Base-by-base conservation (phyloP, 2,888 invertebrate genomes). In the Luperina nickerlii region DNA sequence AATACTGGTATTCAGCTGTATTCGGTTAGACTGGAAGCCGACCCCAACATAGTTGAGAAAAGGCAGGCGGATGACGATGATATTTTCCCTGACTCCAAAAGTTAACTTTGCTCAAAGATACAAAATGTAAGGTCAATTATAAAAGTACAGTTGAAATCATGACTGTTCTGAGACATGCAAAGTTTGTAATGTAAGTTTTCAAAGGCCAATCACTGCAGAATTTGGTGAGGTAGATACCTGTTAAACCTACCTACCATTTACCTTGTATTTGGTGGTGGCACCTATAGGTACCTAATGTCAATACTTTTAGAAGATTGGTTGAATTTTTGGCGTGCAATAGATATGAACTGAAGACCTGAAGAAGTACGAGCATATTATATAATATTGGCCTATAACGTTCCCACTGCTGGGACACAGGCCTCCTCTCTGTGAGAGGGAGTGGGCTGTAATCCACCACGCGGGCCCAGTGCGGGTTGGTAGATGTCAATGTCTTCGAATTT, bases 171-270 rank as follows among this genome's bases (percentile, higher is more conserved):
- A 32, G 32, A 70, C 15, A 32, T 20, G 27, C 0, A n/a, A 45
- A 27, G 11, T 27, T 38, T 15, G 18, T 13, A 48, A 13, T 27
- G 20, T 60, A 65, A 51, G n/a, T 51, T 77, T 63, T 42, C 8
- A 78, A 78, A 65, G 24, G 42, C 42, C 42, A 51, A 63, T 63
- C 78, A 45, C 27, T 54, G 18, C 63, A 42, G 6, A 51, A 78
- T 78, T 45, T 6, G 78, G 65, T 18, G 32, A 65, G 78, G 32
- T 32, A 20, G 45, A 78, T 77, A 42, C 7, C 42, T 42, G 6
- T 42, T 42, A 42, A 42, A 42, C 42, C 42, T 38, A 38, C 38
- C 38, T 38, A 38, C 38, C 3, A 6, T 42, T 42, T 7, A 42
- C 42, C 42, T 42, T 42, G 42, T 42, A 42, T 42, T 42, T 42